Evolutionary conservation across 2,888 invertebrate species (phyloP), one percentile per base, ranked within the genome.

Genomic region (Diogma glabrata): DNA sequence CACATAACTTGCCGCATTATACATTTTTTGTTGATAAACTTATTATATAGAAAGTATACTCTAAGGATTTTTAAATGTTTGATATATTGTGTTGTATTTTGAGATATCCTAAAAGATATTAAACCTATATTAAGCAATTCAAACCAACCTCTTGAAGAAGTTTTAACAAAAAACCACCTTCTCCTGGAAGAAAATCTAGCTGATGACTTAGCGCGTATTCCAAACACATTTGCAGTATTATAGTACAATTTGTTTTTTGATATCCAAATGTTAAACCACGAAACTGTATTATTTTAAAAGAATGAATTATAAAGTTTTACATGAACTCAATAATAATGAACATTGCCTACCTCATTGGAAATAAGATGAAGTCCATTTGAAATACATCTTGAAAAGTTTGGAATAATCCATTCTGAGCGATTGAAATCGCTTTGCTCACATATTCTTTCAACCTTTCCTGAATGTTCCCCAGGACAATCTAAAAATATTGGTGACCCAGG

Each of bases 371-470:
- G 65, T 2, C 79, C 75, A 59, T 82, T 78, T 23, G 82, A 77
- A 20, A 82, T 71, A 62, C 89, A 89, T 17, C 74, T 73, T 2
- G 86, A 84, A 63, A 86, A 88, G 64, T 88, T 85, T 0, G 88
- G 84, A 43, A 75, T 67, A 58, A 78, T 75, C 89, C 89, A 89
- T 55, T 78, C 78, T 1, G 85, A 81, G 19, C 77, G 79, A 28
- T 77, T 78, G 14, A 75, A 71, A 59, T 79, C 78, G 28, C 72
- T 72, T 59, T 81, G 74, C 36, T 73, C 72, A 60, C 83, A 83
- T 26, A 75, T 69, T 45, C 82, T 67, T 2, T 67, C 64, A 5
- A 75, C 74, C 28, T 68, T 66, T 0, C 76, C 76, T 47, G 66
- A 73, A 52, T 75, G 75, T 3, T 77, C 76, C 3, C 69, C 68